phyloP scores from a whole-genome alignment of 2,113 vertebrate genomes.

The Mormyrus lacerda region DNA sequence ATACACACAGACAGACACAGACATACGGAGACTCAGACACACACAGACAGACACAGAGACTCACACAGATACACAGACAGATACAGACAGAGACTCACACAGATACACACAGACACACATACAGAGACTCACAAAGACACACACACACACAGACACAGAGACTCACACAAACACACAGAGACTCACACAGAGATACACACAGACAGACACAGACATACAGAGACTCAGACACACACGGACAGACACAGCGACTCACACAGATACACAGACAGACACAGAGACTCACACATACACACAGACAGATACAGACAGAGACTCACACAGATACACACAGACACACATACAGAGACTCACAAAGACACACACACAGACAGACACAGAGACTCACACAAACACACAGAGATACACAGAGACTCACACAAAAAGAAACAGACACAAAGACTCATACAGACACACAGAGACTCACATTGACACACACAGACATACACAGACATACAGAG shows the following conservation, averaged over 20 bases:
- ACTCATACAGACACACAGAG: background rate
- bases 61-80: background rate
- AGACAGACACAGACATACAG: background rate
- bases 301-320: background rate
- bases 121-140: no score
- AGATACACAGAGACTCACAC: background rate
- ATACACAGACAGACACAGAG: background rate
- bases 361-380: no score
- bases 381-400: no score
- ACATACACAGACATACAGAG: background rate
- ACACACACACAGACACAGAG: no score
- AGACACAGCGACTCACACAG: no score
- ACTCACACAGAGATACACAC: background rate
- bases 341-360: background rate
- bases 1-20: no score
- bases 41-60: no score
- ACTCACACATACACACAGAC: no score
- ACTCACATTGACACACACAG: background rate
- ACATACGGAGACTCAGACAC: no score
- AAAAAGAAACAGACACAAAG: background rate
- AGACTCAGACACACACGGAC: background rate
- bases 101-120: no score
- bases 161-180: no score
- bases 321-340: no score
- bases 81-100: background rate